Evolutionary conservation across 2,888 invertebrate genomes (phyloP).

Genomic region (Tineola bisselliella): DNA sequence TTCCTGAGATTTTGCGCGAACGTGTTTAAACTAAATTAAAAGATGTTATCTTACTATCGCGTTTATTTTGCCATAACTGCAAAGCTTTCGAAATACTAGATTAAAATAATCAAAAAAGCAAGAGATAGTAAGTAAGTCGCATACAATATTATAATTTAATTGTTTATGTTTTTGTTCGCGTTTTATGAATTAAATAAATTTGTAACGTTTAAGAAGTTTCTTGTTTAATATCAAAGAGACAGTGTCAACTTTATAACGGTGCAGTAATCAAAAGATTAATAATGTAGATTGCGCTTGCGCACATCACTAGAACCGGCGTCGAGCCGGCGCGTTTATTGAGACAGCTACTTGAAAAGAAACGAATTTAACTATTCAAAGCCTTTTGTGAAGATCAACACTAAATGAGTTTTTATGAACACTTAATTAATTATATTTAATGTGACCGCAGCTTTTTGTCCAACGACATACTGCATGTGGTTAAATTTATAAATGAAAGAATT

Average conservation of each 20-base stretch:
- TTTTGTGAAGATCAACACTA: constrained; percentile 33
- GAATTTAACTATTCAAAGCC: constrained; percentile 27
- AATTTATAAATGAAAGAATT: neutral
- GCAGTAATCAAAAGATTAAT: constrained; percentile 37
- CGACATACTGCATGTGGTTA: neutral
- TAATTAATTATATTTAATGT: constrained; percentile 61
- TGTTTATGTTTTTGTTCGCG: no score
- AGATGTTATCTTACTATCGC: no score
- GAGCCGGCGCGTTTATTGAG: constrained; percentile 42
- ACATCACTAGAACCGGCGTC: constrained; percentile 32
- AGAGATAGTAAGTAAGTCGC: no score
- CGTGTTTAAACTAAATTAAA: no score
- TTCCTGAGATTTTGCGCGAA: no score
- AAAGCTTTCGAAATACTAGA: no score
- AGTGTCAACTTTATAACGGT: constrained; percentile 16
- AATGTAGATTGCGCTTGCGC: constrained; percentile 36
- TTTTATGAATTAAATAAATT: neutral
- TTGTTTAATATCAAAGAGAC: constrained; percentile 19
- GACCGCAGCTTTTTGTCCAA: constrained; percentile 31
- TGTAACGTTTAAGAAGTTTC: no score
- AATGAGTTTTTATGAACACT: constrained; percentile 35
- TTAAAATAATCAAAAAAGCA: no score
- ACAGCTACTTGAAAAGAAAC: constrained; percentile 43
- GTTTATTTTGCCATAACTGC: no score
- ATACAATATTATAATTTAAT: no score